Base-by-base conservation (phyloP, 2,888 invertebrate species). In the Lagria hirta region DNA sequence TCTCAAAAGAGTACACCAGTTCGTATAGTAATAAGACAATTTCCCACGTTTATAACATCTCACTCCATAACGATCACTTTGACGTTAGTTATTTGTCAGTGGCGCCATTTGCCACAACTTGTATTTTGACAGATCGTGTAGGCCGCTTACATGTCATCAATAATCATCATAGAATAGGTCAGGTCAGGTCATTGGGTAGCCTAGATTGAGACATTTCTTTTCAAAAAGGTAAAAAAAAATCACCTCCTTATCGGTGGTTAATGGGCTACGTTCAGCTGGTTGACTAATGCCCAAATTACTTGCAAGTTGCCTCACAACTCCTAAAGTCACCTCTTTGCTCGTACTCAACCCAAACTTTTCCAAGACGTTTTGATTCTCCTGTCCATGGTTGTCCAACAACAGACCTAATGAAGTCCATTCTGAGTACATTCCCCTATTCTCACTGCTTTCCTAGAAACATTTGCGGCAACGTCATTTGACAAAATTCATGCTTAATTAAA, bases 161-260 rank as follows among this genome's bases (percentile, higher is more conserved):
- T n/a, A n/a, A n/a, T n/a, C n/a, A n/a, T n/a, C n/a, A n/a, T n/a
- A n/a, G n/a, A n/a, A n/a, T n/a, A n/a, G n/a, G n/a, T n/a, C n/a
- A n/a, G n/a, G n/a, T n/a, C n/a, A n/a, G n/a, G n/a, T n/a, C n/a
- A n/a, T n/a, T n/a, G n/a, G n/a, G n/a, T n/a, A n/a, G n/a, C n/a
- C n/a, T n/a, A n/a, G n/a, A n/a, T n/a, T n/a, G n/a, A n/a, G n/a
- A n/a, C n/a, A n/a, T n/a, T n/a, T n/a, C n/a, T n/a, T n/a, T n/a
- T n/a, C n/a, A n/a, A n/a, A n/a, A n/a, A n/a, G n/a, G n/a, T n/a
- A 6, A n/a, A 12, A 14, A 21, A 11, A 12, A 3, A 7, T 40
- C 66, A 90, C 92, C 81, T 94, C 92, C 76, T 78, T 83, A 69
- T 94, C 93, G 30, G 87, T 86, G 13, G 82, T 81, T 38, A 96